Evolutionary conservation across 2,797 vertebrate species (phyloP).

Genomic region (Pseudomugil gertrudae): DNA sequence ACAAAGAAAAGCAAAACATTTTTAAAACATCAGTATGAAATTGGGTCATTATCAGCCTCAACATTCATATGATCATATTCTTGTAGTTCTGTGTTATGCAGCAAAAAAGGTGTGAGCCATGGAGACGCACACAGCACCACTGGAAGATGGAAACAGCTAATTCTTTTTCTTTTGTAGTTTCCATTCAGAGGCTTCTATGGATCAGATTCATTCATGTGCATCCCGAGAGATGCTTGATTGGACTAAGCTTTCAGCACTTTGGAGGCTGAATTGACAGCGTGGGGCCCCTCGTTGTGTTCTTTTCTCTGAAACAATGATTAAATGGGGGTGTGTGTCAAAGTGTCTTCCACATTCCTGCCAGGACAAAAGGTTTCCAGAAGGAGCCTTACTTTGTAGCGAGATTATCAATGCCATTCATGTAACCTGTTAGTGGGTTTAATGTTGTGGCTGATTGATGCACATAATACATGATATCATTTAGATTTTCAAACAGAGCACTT

Average conservation of each 20-base stretch:
- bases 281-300: not conserved
- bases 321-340: not conserved
- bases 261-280: not conserved
- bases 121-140: not conserved
- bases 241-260: not conserved
- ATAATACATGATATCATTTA: constrained; percentile 46
- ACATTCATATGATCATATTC: not conserved
- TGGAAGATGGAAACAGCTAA: too few relatives aligned
- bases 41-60: too few relatives aligned
- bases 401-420: not conserved
- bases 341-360: not conserved
- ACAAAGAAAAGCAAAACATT: constrained; percentile 51
- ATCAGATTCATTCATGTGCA: not conserved
- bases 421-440: not conserved
- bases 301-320: not conserved
- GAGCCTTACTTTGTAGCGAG: not conserved
- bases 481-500: constrained; percentile 45
- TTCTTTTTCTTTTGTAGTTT: not conserved
- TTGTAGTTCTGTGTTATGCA: not conserved
- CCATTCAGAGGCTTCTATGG: not conserved
- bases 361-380: not conserved
- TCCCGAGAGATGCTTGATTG: not conserved
- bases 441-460: constrained; percentile 1
- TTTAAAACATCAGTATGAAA: too few relatives aligned
- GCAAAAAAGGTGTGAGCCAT: constrained; percentile 1